A percentile compares a stretch with the other conserved stretches of the same genome.
phyloP scores from a whole-genome alignment of 2,888 invertebrate species.

The Listrodromus nycthemerus region DNA sequence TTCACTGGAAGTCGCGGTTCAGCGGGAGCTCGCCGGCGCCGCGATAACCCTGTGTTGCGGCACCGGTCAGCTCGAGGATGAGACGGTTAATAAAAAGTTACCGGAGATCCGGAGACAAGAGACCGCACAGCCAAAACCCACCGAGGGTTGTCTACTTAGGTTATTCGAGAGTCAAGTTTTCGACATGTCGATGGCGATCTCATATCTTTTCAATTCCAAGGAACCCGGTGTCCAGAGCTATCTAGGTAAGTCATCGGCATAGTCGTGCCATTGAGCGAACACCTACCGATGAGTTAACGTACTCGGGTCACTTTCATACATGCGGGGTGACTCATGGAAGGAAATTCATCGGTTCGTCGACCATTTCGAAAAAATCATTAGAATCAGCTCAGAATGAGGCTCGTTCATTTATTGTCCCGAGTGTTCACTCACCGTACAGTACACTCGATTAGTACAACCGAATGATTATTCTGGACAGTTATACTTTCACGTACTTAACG shows the following conservation, averaged over 20 bases:
- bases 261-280: not conserved
- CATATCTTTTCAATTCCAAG: slow-evolving; percentile 98
- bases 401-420: not conserved
- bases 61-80: slow-evolving; percentile 75
- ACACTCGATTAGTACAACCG: not conserved
- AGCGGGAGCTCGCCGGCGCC: slow-evolving; percentile 80
- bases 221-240: slow-evolving; percentile 99
- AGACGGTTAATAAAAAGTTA: slow-evolving; percentile 73
- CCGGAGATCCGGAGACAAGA: slow-evolving; percentile 83
- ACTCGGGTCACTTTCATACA: not conserved
- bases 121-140: slow-evolving; percentile 82
- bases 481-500: slow-evolving; percentile 28
- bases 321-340: not conserved
- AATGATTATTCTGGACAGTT: not conserved
- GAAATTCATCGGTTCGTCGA: not conserved
- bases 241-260: slow-evolving; percentile 88
- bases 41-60: slow-evolving; percentile 83
- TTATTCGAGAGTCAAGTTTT: slow-evolving; percentile 99
- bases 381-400: not conserved
- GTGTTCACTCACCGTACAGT: not conserved
- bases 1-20: slow-evolving; percentile 73
- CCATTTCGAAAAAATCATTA: not conserved
- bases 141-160: slow-evolving; percentile 91
- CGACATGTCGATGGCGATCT: slow-evolving; percentile 99
- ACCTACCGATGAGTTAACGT: not conserved